These are phyloP conservation scores for Eilema depressum DNA, from an alignment of 2,888 invertebrate species.

Conservation along the genomic window DNA sequence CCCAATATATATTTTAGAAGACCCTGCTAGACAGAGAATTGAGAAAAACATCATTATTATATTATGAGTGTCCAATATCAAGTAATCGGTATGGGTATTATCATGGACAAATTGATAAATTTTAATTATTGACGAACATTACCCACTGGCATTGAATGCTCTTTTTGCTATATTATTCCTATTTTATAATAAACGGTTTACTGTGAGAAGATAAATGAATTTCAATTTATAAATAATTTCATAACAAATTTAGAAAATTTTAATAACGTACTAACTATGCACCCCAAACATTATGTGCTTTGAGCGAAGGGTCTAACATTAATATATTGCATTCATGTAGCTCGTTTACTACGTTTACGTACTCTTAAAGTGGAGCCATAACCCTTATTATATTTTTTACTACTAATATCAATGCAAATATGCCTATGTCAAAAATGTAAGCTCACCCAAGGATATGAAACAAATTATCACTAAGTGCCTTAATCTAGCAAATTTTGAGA, in stretches of 20 bases:
- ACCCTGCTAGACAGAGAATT: too few relatives aligned
- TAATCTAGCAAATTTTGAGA: slow-evolving; percentile 4
- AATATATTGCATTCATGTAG: background rate
- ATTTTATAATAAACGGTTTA: too few relatives aligned
- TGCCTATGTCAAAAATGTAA: background rate
- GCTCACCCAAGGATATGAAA: slow-evolving; percentile 1
- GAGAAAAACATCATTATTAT: too few relatives aligned
- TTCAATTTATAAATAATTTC: too few relatives aligned
- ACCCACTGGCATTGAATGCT: too few relatives aligned
- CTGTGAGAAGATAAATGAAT: too few relatives aligned
- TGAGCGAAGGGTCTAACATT: background rate
- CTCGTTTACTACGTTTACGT: background rate
- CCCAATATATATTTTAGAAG: too few relatives aligned
- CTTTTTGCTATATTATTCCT: too few relatives aligned
- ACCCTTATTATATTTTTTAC: background rate
- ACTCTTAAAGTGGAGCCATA: slow-evolving; percentile 2
- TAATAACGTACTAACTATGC: background rate
- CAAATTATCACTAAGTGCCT: slow-evolving; percentile 2
- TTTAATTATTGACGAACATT: too few relatives aligned
- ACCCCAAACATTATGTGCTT: background rate
- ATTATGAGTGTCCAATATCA: too few relatives aligned
- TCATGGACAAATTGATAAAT: too few relatives aligned
- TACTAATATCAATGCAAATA: slow-evolving; percentile 3
- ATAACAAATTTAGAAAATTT: background rate
- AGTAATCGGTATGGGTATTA: too few relatives aligned